phyloP scores from a whole-genome alignment of 2,113 vertebrate species.

The Dicaeum eximium region DNA sequence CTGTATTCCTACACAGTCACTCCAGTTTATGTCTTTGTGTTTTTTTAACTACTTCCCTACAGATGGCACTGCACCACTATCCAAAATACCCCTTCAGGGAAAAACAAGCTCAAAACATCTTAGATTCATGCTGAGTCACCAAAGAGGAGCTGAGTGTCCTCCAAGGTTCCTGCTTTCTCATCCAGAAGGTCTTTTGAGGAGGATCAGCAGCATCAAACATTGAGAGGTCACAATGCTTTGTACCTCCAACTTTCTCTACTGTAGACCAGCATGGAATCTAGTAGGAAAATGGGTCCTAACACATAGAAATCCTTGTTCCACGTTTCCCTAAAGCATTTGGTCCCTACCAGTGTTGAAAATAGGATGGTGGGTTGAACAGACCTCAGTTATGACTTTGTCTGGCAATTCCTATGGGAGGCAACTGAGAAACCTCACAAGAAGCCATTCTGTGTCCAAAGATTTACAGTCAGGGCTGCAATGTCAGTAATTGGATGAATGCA shows the following conservation, averaged over 20 bases:
- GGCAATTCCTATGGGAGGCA: neutral
- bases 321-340: neutral
- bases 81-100: neutral
- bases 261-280: neutral
- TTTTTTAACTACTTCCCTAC: slow-evolving; percentile 53
- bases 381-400: neutral
- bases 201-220: neutral
- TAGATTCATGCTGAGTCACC: neutral
- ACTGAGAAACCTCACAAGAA: slow-evolving; percentile 8
- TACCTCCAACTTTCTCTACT: neutral
- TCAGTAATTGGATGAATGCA: slow-evolving; percentile 9
- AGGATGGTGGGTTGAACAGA: neutral
- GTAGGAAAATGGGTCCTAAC: neutral
- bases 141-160: neutral
- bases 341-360: neutral
- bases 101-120: neutral
- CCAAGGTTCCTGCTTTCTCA: neutral
- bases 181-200: neutral
- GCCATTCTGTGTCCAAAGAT: neutral
- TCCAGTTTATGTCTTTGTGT: neutral
- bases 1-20: neutral
- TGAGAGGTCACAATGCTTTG: neutral
- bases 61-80: slow-evolving; percentile 61
- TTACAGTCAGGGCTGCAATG: neutral
- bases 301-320: neutral